phyloP scores from a whole-genome alignment of 2,888 invertebrate genomes.

The Drosophila imparisetae region DNA sequence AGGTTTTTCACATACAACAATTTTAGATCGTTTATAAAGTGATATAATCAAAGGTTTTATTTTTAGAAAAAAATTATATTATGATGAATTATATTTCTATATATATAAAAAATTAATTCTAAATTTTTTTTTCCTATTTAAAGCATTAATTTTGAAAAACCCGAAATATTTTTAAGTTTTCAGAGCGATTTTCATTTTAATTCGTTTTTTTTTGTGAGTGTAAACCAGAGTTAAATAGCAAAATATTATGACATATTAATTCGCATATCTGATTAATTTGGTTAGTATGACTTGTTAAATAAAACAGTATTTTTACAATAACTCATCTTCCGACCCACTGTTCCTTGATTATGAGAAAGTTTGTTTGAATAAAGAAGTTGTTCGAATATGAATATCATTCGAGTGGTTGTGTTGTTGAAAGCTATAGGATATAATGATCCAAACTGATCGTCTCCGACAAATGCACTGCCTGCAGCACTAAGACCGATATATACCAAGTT shows the following conservation, averaged over 20 bases:
- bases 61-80: no score
- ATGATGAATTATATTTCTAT: no score
- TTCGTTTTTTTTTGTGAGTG: background rate
- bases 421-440: background rate
- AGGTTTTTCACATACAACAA: no score
- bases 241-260: background rate
- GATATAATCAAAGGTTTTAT: no score
- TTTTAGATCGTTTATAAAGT: no score
- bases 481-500: background rate
- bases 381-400: background rate
- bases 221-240: background rate
- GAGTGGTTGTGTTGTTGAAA: background rate
- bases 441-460: background rate
- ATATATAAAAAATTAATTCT: no score
- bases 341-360: background rate
- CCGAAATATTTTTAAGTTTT: background rate
- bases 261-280: background rate
- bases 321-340: no score
- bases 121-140: background rate
- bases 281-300: background rate
- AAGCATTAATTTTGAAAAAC: background rate
- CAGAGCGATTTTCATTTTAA: background rate
- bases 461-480: no score
- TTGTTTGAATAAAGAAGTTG: background rate
- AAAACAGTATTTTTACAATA: background rate